Percentiles rank a stretch among this genome's conserved stretches.
Evolutionary conservation across 92 coral and sea anemone species (phyloP).

Genomic region (Actinostola sp.): DNA sequence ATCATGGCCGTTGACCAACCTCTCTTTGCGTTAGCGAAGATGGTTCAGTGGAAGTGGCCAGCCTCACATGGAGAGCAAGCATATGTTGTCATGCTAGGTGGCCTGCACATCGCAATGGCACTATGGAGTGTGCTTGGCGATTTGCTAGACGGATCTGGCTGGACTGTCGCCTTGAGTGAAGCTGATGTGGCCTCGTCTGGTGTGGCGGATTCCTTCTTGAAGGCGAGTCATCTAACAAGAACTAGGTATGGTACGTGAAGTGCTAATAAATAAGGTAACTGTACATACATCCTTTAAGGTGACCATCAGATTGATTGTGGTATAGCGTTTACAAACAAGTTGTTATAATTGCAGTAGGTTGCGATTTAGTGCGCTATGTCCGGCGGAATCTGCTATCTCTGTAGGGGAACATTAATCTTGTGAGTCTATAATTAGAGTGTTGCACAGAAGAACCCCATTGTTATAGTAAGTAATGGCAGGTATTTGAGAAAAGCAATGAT

Average conservation of each 20-base stretch:
- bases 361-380: too few relatives aligned
- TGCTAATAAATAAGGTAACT: too few relatives aligned
- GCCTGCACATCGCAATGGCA: conserved; percentile 67
- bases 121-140: conserved; percentile 63
- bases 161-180: conserved; percentile 50
- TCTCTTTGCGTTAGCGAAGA: conserved; percentile 60
- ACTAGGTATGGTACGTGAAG: conserved; percentile 38
- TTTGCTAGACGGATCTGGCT: conserved; percentile 67
- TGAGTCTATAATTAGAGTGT: too few relatives aligned
- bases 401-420: too few relatives aligned
- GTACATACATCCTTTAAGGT: too few relatives aligned
- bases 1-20: conserved; percentile 64
- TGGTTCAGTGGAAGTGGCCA: conserved; percentile 74
- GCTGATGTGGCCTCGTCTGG: conserved; percentile 60
- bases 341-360: too few relatives aligned
- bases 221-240: conserved; percentile 50
- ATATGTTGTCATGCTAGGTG: conserved; percentile 67
- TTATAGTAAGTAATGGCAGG: too few relatives aligned
- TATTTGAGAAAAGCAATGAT: too few relatives aligned
- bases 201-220: conserved; percentile 67
- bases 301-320: too few relatives aligned
- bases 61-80: conserved; percentile 59
- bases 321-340: too few relatives aligned
- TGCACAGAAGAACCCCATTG: too few relatives aligned
- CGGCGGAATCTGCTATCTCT: too few relatives aligned